Base-by-base conservation (phyloP, 2,888 invertebrate genomes). In the Venusia cambrica region DNA sequence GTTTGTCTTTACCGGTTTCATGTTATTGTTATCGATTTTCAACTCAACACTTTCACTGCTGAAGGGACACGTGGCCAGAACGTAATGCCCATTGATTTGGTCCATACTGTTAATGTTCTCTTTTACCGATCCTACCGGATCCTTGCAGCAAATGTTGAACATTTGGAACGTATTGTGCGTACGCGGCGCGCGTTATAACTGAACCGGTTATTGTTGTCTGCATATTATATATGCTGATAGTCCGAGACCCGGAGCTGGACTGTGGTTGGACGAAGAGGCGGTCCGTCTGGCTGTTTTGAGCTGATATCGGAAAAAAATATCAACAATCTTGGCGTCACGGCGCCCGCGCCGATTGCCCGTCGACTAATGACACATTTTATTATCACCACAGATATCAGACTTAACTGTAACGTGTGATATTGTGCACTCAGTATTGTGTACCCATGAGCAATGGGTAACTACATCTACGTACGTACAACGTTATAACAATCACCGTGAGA, bases 171-270 rank as follows among this genome's bases (percentile, higher is more conserved):
- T 34, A 22, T 28, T 29, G 16, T 57, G 57, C 55, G 57, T 44
- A 29, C 38, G 40, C 43, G 45, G 39, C 16, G 34, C 30, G 31
- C 48, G 38, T 24, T 40, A 45, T 55, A 54, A 75, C 66, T 78
- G 70, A 58, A 48, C 40, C 34, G 35, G 35, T 44, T 37, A 51
- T 37, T 40, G 46, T 41, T 27, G 42, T 56, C 58, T 58, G 57
- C 73, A 73, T 73, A 57, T 62, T 77, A 72, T 79, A 73, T 79
- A 80, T 73, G 73, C 63, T 68, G 53, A 56, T 67, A 52, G 65
- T 51, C 54, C 48, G 59, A 66, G 57, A 54, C 62, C 58, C 65
- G 58, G 56, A 57, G 56, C 47, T 48, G 54, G 45, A 79, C 73
- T 70, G 64, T 62, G 45, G 47, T 38, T 6, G 2, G 9, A 17